These are phyloP conservation scores for Dasyurus viverrinus DNA, from an alignment of 2,113 vertebrate species.

Conservation along the genomic window DNA sequence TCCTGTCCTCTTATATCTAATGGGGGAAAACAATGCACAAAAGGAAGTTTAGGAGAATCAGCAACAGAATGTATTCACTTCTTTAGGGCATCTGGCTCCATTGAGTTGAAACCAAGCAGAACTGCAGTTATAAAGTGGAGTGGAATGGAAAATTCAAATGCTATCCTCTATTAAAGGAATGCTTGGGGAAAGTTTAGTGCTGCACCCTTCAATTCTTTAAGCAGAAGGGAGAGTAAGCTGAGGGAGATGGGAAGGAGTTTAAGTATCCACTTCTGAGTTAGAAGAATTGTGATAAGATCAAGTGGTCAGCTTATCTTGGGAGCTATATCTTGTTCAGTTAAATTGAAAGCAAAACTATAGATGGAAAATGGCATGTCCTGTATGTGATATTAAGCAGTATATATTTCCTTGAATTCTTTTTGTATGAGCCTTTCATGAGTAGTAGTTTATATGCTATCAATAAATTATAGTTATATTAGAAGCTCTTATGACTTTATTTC, in stretches of 20 bases:
- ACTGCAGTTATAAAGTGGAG: background rate
- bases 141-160: background rate
- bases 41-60: background rate
- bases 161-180: background rate
- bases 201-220: background rate
- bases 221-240: background rate
- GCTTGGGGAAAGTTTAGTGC: background rate
- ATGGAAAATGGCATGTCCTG: background rate
- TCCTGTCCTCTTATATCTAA: background rate
- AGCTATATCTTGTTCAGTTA: background rate
- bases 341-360: background rate
- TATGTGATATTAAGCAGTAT: background rate
- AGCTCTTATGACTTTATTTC: background rate
- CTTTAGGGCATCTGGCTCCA: background rate
- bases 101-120: background rate
- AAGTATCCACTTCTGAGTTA: background rate
- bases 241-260: background rate
- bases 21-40: background rate
- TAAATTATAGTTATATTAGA: background rate
- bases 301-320: background rate
- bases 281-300: background rate
- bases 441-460: background rate
- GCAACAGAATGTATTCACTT: background rate
- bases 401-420: background rate
- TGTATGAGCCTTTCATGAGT: background rate